Base-by-base conservation (phyloP, 2,888 invertebrate species). In the Strigamia crassipes region DNA sequence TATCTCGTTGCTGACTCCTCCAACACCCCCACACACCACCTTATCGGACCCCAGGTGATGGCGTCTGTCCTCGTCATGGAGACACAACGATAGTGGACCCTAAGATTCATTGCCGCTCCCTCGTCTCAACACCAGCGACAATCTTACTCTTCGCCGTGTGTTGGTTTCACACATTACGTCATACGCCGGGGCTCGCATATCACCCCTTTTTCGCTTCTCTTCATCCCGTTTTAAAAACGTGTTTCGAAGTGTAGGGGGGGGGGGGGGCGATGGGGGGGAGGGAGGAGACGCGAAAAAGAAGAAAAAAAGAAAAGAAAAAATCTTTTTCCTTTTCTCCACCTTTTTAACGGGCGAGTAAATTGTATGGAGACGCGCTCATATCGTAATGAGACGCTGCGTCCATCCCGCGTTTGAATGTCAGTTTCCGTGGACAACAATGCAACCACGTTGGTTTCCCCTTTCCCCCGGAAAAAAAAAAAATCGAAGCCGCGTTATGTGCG, bases 21-120 rank as follows among this genome's bases (percentile, higher is more conserved):
- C 51, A 15, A 6, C 51, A 18, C 51, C 51, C 51, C 51, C n/a
- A 13, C 13, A 13, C 51, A 51, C 66, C 51, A 51, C 66, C 66
- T 66, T 66, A 66, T 66, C 66, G 66, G 66, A 66, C 66, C 66
- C 66, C 66, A 66, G 66, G 66, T 66, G 66, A 66, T 66, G 66
- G 66, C 66, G 66, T 66, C 66, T 66, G 23, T 66, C 66, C 66
- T 66, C 66, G 66, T 23, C 23, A 27, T 31, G 66, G 27, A 23
- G 66, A 23, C 66, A 66, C 66, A 27, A 66, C 66, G 66, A 66
- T 66, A 66, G 66, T 66, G 66, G 66, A 66, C 66, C 10, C 9
- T 9, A 66, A 66, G 66, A 66, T 66, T 66, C 66, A 66, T 66
- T 66, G 66, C 66, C 23, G 4, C 15, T 66, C 66, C 15, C 66